Evolutionary conservation across 2,888 invertebrate genomes (phyloP).

Genomic region (Amphiduros pacificus): DNA sequence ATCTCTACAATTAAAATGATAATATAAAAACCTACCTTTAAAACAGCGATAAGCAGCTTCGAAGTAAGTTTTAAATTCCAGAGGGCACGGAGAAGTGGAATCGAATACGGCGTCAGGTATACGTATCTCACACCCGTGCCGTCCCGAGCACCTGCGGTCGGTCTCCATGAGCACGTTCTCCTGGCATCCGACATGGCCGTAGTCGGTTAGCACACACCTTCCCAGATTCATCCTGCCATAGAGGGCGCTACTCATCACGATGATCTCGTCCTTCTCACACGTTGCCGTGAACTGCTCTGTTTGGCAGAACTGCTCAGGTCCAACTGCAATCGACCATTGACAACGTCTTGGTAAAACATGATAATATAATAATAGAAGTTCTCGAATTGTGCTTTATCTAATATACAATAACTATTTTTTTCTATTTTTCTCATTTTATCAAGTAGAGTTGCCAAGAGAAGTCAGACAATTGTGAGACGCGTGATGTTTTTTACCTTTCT

Average conservation of each 20-base stretch:
- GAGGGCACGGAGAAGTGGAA: conserved; percentile 5
- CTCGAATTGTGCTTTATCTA: too few relatives aligned
- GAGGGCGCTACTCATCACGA: conserved; percentile 11
- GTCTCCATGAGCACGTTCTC: conserved; percentile 14
- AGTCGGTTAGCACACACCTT: conserved; percentile 10
- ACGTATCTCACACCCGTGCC: conserved; percentile 2
- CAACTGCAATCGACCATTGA: not conserved
- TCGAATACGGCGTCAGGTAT: conserved; percentile 13
- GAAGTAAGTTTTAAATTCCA: conserved; percentile 13
- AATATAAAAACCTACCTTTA: not conserved
- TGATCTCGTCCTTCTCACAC: conserved; percentile 4
- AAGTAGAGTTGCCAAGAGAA: too few relatives aligned
- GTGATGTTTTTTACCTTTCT: too few relatives aligned
- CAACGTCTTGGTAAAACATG: too few relatives aligned
- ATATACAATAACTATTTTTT: too few relatives aligned
- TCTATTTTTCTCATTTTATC: too few relatives aligned
- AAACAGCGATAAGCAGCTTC: conserved; percentile 10
- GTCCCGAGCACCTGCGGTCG: conserved; percentile 7
- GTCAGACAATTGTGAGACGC: too few relatives aligned
- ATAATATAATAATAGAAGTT: too few relatives aligned
- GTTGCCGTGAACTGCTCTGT: conserved; percentile 10
- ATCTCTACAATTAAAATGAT: too few relatives aligned
- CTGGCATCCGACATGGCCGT: conserved; percentile 11
- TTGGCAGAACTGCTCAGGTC: conserved; percentile 8
- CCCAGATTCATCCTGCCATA: conserved; percentile 9